Base-by-base conservation (phyloP, 2,888 invertebrate genomes). In the Ametastegia equiseti region DNA sequence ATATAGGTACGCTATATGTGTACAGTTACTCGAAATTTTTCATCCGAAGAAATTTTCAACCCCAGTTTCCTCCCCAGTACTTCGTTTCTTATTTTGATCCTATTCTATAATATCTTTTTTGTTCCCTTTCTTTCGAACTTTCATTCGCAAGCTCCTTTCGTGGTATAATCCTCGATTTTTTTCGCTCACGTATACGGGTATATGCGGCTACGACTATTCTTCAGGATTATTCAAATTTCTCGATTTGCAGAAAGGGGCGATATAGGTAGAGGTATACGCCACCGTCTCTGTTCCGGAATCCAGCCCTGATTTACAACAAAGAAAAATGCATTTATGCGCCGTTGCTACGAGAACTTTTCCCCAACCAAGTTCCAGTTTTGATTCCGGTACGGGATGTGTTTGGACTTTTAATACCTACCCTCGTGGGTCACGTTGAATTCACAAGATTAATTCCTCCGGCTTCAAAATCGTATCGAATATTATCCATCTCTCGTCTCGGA, bases 171-270 rank as follows among this genome's bases (percentile, higher is more conserved):
- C n/a, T n/a, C 3, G 3, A 50, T 9, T 50, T 50, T n/a, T 50
- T n/a, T n/a, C 50, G 50, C 15, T 11, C 6, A n/a, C n/a, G n/a
- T n/a, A n/a, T n/a, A n/a, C n/a, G n/a, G 50, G 50, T 9, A 50
- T 50, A 50, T 7, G 23, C 9, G 54, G 19, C 50, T 30, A n/a
- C 23, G 54, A 11, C 30, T 69, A 80, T 69, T 36, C 69, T 42
- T 69, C 67, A 30, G 80, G 67, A 67, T 67, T 80, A 67, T 80
- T 80, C 42, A 80, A 80, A 80, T 80, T 11, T 36, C 39, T 7
- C 80, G 67, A 80, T 69, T 80, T 67, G 79, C 69, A 79, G n/a
- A n/a, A n/a, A n/a, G n/a, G 23, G 60, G 27, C 63, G 63, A 39
- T 65, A 69, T 23, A 54, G 7, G 19, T 54, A n/a, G n/a, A n/a